phyloP scores from a whole-genome alignment of 2,797 vertebrate genomes.

The Anguilla anguilla region DNA sequence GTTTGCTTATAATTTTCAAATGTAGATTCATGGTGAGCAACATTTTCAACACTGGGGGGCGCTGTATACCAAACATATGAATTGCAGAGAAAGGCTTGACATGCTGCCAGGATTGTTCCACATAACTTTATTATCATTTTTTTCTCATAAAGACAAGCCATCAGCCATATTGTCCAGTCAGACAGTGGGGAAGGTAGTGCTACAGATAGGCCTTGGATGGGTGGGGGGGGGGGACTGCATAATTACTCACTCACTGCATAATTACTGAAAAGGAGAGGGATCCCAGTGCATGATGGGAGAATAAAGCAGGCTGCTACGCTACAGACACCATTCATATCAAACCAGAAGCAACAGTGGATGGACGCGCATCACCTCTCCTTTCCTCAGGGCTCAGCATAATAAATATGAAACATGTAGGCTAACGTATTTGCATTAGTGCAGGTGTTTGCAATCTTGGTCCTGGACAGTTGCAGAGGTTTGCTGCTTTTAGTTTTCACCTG shows the following conservation, averaged over 20 bases:
- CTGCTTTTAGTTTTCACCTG: neutral
- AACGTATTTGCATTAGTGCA: neutral
- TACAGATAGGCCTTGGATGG: neutral
- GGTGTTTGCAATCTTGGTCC: neutral
- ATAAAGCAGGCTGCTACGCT: neutral
- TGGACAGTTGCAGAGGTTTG: neutral
- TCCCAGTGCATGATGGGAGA: neutral
- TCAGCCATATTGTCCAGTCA: neutral
- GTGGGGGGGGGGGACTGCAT: neutral
- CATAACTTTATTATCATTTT: slow-evolving; percentile 1
- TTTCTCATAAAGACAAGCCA: neutral
- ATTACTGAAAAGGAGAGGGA: neutral
- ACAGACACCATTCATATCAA: neutral
- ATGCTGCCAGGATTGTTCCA: neutral
- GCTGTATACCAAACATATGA: neutral
- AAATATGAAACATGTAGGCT: neutral
- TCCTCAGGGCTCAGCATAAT: neutral
- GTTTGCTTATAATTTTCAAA: neutral
- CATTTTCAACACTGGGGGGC: neutral
- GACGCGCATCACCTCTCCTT: neutral
- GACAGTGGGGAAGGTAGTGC: neutral
- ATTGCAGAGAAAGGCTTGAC: neutral
- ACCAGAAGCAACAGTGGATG: neutral
- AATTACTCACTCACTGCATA: neutral
- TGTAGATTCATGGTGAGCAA: neutral